phyloP scores from a whole-genome alignment of 2,113 vertebrate species.

The Seriola quinqueradiata region DNA sequence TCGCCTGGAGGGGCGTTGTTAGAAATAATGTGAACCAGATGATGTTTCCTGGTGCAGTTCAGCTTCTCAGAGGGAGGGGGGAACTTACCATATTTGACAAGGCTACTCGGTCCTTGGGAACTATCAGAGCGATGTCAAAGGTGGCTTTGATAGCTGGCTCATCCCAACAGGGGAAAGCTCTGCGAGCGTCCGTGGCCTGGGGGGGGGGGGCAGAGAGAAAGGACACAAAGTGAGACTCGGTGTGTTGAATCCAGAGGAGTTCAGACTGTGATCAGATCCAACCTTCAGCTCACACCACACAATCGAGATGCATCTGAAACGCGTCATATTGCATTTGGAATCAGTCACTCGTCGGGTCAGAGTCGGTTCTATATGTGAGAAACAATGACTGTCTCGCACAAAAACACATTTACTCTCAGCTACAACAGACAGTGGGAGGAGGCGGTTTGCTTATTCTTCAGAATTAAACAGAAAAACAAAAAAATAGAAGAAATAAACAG shows the following conservation, averaged over 20 bases:
- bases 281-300: not conserved
- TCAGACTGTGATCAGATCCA: not conserved
- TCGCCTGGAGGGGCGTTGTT: conserved; percentile 19
- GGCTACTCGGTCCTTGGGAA: conserved; percentile 97
- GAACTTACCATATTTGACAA: conserved; percentile 96
- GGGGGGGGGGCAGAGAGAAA: not conserved
- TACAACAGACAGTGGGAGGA: too few relatives aligned
- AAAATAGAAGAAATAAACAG: too few relatives aligned
- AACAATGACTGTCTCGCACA: too few relatives aligned
- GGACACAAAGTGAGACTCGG: conserved; percentile 10
- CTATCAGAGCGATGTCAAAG: conserved; percentile 96
- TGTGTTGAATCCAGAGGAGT: not conserved
- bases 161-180: conserved; percentile 99
- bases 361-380: too few relatives aligned
- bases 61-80: conserved; percentile 7
- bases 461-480: too few relatives aligned
- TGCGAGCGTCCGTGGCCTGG: conserved; percentile 96
- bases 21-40: conserved; percentile 41
- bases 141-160: conserved; percentile 99
- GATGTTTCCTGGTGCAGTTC: conserved; percentile 33
- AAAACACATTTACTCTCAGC: too few relatives aligned
- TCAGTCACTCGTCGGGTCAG: too few relatives aligned
- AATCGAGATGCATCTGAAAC: not conserved
- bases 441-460: too few relatives aligned
- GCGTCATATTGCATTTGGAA: too few relatives aligned